phyloP scores from a whole-genome alignment of 2,888 invertebrate species.

The Torymus texanus region DNA sequence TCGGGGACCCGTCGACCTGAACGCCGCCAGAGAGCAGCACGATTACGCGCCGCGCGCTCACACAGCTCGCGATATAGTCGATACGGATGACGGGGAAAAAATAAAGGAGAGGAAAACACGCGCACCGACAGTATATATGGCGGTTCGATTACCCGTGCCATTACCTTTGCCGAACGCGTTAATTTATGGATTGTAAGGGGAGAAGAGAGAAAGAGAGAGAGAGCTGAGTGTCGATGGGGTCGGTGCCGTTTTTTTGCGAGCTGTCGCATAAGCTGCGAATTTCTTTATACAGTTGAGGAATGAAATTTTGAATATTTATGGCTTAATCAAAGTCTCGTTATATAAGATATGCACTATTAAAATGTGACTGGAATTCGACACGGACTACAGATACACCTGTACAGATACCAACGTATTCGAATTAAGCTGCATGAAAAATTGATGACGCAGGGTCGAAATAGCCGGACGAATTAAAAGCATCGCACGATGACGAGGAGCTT shows the following conservation, averaged over 20 bases:
- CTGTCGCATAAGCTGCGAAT: neutral
- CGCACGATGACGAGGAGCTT: constrained; percentile 23
- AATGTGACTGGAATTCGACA: no score
- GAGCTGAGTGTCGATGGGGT: neutral
- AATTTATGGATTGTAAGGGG: constrained; percentile 19
- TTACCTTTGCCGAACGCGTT: constrained; percentile 37
- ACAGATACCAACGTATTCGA: neutral
- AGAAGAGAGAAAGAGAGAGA: neutral
- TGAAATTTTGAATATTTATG: no score
- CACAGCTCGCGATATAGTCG: neutral
- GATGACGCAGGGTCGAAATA: constrained; percentile 17
- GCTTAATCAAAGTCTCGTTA: no score
- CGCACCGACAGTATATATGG: neutral
- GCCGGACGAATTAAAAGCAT: constrained; percentile 26
- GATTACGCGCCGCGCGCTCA: constrained; percentile 61
- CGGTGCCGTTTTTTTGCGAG: constrained; percentile 4
- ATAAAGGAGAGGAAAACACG: constrained; percentile 17
- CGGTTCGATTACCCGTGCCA: constrained; percentile 45
- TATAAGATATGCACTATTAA: no score
- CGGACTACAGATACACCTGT: neutral
- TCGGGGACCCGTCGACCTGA: constrained; percentile 57
- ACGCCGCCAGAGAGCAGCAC: constrained; percentile 44
- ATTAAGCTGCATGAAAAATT: constrained; percentile 21
- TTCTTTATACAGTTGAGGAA: no score
- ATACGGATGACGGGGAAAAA: constrained; percentile 30